Conservation (phyloP, 30 jellyfish, hydroid and myxozoan genomes). For the Mastigias papua region DNA sequence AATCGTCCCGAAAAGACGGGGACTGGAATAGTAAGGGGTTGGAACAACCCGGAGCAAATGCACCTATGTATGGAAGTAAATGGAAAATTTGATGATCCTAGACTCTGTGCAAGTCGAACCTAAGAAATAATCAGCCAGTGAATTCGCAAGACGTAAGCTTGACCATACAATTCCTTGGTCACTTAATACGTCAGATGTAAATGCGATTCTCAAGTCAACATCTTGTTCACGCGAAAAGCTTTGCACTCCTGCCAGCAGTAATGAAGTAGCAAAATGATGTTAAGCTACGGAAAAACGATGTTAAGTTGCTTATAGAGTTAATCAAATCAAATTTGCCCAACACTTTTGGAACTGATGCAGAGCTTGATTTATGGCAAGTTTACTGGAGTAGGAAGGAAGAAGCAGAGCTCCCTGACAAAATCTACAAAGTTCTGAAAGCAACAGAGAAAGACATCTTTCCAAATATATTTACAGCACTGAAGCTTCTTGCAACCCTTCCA, state of each 20-base stretch:
- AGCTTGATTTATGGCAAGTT: slow-evolving; percentile 14
- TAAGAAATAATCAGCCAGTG: no score
- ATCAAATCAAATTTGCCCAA: slow-evolving; percentile 6
- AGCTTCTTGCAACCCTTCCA: no score
- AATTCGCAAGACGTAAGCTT: no score
- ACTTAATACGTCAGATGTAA: background rate
- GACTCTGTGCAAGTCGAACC: slow-evolving; percentile 22
- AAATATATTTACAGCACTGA: background rate
- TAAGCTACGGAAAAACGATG: background rate
- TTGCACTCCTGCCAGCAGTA: slow-evolving; percentile 8
- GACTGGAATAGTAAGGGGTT: no score
- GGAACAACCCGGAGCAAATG: no score
- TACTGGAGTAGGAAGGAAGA: slow-evolving; percentile 6
- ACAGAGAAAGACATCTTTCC: background rate
- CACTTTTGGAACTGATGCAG: slow-evolving; percentile 6
- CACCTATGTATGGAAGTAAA: background rate
- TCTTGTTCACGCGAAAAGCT: background rate
- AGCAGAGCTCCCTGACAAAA: slow-evolving; percentile 8
- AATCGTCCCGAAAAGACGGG: no score
- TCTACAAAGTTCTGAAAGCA: background rate
- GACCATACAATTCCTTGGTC: slow-evolving; percentile 1
- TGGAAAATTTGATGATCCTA: background rate
- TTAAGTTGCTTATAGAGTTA: background rate
- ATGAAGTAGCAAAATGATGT: slow-evolving; percentile 14
- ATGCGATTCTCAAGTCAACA: slow-evolving; percentile 8